phyloP scores from a whole-genome alignment of 2,797 vertebrate species.

The Gymnocypris eckloni region DNA sequence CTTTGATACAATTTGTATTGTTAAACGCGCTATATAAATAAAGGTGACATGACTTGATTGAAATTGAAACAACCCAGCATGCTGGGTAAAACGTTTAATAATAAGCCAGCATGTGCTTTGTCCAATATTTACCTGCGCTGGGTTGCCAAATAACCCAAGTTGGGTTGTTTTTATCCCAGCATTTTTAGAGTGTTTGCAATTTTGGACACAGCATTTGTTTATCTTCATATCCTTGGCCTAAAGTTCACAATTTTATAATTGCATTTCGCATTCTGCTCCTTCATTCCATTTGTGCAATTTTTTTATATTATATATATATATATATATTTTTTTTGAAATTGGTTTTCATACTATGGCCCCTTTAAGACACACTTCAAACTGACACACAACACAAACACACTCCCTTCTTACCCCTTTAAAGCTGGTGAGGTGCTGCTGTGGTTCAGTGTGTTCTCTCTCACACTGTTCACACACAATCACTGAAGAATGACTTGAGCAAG shows the following conservation, averaged over 20 bases:
- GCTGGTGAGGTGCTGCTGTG: constrained; percentile 58
- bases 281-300: neutral
- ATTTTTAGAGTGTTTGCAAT: too few relatives aligned
- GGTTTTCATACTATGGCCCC: neutral
- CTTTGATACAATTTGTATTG: too few relatives aligned
- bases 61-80: too few relatives aligned
- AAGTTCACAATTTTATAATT: neutral
- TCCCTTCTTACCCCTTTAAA: constrained; percentile 58
- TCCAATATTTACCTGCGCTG: too few relatives aligned
- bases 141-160: too few relatives aligned
- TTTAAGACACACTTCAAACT: constrained; percentile 24
- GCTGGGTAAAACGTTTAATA: too few relatives aligned
- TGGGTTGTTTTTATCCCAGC: too few relatives aligned
- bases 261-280: neutral
- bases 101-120: too few relatives aligned
- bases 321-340: too few relatives aligned
- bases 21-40: too few relatives aligned
- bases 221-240: neutral
- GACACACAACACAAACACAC: constrained; percentile 4
- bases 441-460: constrained; percentile 56
- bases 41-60: too few relatives aligned
- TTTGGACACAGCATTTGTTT: neutral
- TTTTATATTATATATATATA: too few relatives aligned
- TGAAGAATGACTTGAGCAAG: constrained; percentile 57
- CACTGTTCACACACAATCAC: constrained; percentile 57